Conservation (phyloP, 2,797 vertebrate genomes). For the Pogonophryne albipinna region DNA sequence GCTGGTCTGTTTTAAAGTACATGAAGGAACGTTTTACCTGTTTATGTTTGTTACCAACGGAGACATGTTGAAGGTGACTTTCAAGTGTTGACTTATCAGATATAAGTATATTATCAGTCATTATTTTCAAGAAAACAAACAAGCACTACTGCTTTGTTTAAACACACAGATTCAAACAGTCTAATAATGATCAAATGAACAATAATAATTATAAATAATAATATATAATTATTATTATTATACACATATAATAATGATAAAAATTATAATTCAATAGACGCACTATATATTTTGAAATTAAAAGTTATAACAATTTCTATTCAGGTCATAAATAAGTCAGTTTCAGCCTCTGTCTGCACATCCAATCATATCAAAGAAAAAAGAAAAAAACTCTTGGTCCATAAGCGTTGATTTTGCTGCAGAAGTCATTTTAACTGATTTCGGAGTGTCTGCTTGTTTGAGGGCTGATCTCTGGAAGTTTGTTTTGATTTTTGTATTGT, state of each 20-base stretch:
- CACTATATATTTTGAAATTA: background rate
- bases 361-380: slow-evolving; percentile 11
- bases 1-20: background rate
- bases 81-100: background rate
- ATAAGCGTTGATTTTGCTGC: background rate
- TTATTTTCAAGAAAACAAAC: background rate
- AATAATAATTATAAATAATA: background rate
- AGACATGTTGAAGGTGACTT: slow-evolving; percentile 21
- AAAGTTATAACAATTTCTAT: background rate
- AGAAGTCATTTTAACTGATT: background rate
- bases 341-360: background rate
- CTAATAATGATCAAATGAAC: no score
- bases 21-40: no score
- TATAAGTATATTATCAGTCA: slow-evolving; percentile 2
- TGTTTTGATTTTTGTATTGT: no score
- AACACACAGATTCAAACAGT: background rate
- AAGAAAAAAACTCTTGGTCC: background rate
- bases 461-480: no score
- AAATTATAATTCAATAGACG: background rate
- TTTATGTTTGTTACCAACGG: background rate
- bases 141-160: background rate
- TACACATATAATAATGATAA: background rate
- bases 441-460: no score
- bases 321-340: background rate
- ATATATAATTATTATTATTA: background rate